These are phyloP conservation scores for Acrocephalus kingi DNA, from an alignment of 2,113 vertebrate genomes.

Conservation along the genomic window DNA sequence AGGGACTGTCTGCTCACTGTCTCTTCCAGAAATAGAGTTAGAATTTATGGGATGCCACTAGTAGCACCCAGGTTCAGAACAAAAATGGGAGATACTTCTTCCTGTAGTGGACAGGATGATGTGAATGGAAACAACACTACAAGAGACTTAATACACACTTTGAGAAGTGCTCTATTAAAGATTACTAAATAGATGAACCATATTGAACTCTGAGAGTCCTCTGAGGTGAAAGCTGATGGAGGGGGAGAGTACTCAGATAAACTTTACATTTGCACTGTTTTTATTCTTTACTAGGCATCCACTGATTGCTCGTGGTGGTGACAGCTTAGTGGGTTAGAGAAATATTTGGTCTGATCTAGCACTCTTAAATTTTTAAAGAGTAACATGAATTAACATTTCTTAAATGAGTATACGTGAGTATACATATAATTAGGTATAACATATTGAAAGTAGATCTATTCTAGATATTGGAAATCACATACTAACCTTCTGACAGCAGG, in stretches of 20 bases:
- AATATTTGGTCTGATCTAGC: background rate
- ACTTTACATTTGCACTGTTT: background rate
- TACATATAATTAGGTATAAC: background rate
- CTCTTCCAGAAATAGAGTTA: background rate
- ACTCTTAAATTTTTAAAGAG: background rate
- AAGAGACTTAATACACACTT: background rate
- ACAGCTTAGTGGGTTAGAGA: background rate
- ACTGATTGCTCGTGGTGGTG: background rate
- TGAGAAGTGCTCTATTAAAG: background rate
- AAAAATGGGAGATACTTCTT: background rate
- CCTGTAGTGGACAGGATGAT: background rate
- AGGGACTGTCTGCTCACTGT: background rate
- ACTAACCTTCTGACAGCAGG: conserved; percentile 88
- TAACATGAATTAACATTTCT: background rate
- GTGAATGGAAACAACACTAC: background rate
- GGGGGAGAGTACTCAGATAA: background rate
- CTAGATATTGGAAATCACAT: background rate
- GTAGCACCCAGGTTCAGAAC: background rate
- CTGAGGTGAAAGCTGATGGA: background rate
- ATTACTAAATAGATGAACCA: background rate
- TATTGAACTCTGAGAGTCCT: background rate
- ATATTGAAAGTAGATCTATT: background rate
- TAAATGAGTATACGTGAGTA: background rate
- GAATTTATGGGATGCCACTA: background rate
- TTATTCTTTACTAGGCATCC: background rate